These are phyloP conservation scores for Choloepus hoffmanni DNA, from an alignment of 2,113 vertebrate genomes.

Conservation along the genomic window DNA sequence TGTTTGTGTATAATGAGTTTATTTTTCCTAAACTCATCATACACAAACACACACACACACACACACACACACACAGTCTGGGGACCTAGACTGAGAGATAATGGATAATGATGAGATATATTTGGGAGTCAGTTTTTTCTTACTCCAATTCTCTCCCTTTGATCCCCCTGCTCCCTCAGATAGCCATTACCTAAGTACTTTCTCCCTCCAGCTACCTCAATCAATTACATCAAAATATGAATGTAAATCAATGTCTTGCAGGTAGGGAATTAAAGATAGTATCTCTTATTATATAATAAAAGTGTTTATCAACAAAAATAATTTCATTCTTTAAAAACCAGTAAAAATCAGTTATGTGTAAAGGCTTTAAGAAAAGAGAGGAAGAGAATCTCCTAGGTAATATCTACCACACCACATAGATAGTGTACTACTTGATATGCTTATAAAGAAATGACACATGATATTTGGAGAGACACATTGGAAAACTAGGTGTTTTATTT, in stretches of 20 bases:
- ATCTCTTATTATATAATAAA: not conserved
- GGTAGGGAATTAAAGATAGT: not conserved
- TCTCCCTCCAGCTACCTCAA: not conserved
- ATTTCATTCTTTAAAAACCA: not conserved
- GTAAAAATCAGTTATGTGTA: not conserved
- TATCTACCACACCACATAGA: not conserved
- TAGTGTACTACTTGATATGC: not conserved
- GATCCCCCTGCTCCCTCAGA: no score
- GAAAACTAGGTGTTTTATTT: not conserved
- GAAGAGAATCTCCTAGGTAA: not conserved
- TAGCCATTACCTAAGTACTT: not conserved
- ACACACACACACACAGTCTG: no score
- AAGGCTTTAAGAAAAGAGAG: not conserved
- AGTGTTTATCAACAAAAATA: not conserved
- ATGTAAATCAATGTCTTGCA: not conserved
- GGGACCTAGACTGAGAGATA: not conserved
- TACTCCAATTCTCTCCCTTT: not conserved
- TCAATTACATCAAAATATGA: not conserved
- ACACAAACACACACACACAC: not conserved
- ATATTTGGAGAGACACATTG: not conserved
- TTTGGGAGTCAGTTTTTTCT: not conserved
- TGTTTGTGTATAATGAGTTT: not conserved
- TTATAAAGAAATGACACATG: not conserved
- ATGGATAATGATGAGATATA: not conserved
- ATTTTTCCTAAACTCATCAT: not conserved